phyloP scores from a whole-genome alignment of 1,140 invertebrate genomes.

The Megathymus violae region DNA sequence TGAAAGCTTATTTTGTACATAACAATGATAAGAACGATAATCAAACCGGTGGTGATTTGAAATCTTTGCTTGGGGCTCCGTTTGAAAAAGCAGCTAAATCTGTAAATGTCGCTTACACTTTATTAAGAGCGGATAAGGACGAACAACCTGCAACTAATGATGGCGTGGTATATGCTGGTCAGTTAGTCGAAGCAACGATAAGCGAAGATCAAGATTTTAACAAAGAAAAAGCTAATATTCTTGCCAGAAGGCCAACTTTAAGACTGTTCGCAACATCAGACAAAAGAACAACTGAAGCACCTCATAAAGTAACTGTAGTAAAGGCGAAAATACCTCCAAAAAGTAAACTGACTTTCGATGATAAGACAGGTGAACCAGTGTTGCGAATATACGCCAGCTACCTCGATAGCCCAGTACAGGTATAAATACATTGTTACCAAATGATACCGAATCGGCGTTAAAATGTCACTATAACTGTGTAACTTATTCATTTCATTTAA shows the following conservation, averaged over 20 bases:
- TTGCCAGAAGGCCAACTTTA: conserved; percentile 60
- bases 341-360: conserved; percentile 72
- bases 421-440: conserved; percentile 46
- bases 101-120: conserved; percentile 69
- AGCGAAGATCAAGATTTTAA: conserved; percentile 73
- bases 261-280: conserved; percentile 56
- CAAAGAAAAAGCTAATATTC: conserved; percentile 55
- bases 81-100: conserved; percentile 65
- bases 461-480: too few species aligned
- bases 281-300: conserved; percentile 42
- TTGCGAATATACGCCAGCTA: conserved; percentile 77
- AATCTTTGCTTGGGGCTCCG: conserved; percentile 52
- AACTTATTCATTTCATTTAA: too few species aligned
- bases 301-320: conserved; percentile 51
- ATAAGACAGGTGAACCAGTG: conserved; percentile 74
- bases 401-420: conserved; percentile 63
- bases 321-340: conserved; percentile 75
- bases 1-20: conserved; percentile 57
- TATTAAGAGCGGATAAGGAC: conserved; percentile 60
- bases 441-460: too few species aligned
- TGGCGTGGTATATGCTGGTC: conserved; percentile 62
- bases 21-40: conserved; percentile 51
- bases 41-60: conserved; percentile 45
- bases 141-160: conserved; percentile 59
- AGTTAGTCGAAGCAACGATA: conserved; percentile 69